These are phyloP conservation scores for Dryomyza anilis DNA, from an alignment of 2,888 invertebrate genomes.

Conservation along the genomic window DNA sequence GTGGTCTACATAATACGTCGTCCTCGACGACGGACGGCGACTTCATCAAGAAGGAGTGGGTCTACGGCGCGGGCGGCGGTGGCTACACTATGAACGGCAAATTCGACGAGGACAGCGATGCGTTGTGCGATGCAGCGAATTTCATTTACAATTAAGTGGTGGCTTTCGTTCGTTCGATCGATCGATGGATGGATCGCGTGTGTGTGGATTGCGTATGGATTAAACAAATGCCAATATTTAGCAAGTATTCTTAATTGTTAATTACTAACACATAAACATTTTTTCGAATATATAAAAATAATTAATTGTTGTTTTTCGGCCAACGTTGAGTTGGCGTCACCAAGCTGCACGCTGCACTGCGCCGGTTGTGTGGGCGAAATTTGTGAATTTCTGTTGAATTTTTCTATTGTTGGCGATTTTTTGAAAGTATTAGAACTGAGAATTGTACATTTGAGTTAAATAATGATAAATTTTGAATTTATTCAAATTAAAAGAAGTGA, in stretches of 20 bases:
- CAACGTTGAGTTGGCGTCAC: background rate
- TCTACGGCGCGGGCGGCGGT: conserved; percentile 54
- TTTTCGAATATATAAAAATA: conserved; percentile 22
- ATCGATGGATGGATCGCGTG: background rate
- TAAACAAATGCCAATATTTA: conserved; percentile 40
- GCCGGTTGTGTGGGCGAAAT: too few species aligned
- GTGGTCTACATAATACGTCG: conserved; percentile 53
- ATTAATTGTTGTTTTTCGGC: conserved; percentile 21
- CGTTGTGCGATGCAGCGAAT: conserved; percentile 58
- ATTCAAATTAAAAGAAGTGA: too few species aligned
- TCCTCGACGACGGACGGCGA: conserved; percentile 59
- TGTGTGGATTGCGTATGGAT: background rate
- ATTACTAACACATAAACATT: conserved; percentile 15
- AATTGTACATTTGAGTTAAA: too few species aligned
- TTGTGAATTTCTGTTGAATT: too few species aligned
- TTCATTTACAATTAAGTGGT: conserved; percentile 58
- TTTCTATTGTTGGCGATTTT: too few species aligned
- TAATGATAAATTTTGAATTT: too few species aligned
- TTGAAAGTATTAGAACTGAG: too few species aligned
- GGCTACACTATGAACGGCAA: conserved; percentile 59
- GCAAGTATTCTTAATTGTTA: conserved; percentile 38
- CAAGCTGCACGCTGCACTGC: too few species aligned
- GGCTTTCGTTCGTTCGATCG: background rate
- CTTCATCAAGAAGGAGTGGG: conserved; percentile 61
- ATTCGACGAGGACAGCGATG: conserved; percentile 59